Evolutionary conservation across 30 jellyfish, hydroid and myxozoan species (phyloP).

Genomic region (Rhopilema esculentum): DNA sequence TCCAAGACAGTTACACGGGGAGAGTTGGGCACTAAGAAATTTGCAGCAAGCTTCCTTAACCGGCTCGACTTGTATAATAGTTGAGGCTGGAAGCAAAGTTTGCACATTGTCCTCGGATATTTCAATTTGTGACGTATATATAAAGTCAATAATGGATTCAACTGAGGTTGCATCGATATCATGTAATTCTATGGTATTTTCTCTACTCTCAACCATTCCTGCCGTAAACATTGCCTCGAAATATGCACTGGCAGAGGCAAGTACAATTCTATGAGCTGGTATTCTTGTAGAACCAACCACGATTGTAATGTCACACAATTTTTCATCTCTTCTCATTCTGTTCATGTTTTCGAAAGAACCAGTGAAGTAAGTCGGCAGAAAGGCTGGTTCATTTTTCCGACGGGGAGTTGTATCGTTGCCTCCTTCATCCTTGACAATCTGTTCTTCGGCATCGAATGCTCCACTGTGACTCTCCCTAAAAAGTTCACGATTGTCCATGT

Average conservation of each 20-base stretch:
- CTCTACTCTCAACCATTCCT: conserved; percentile 80
- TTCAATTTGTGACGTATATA: conserved; percentile 77
- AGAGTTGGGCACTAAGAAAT: conserved; percentile 75
- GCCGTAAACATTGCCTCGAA: conserved; percentile 94
- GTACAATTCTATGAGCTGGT: conserved; percentile 87
- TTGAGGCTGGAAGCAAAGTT: conserved; percentile 76
- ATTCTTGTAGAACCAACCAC: conserved; percentile 50
- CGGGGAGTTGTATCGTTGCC: background rate
- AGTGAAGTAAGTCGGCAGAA: conserved; percentile 31
- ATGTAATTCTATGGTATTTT: conserved; percentile 63
- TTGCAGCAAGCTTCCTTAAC: conserved; percentile 83
- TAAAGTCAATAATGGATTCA: conserved; percentile 67
- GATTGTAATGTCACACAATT: conserved; percentile 78
- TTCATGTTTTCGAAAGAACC: conserved; percentile 68
- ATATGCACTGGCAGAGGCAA: conserved; percentile 84
- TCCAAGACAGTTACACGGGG: conserved; percentile 87
- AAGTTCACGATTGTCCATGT: background rate
- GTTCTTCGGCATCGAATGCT: background rate
- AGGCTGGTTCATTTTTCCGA: background rate
- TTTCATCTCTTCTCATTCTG: conserved; percentile 51
- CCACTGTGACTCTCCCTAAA: background rate
- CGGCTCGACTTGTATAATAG: conserved; percentile 72
- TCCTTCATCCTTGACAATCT: background rate
- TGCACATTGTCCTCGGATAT: conserved; percentile 86
- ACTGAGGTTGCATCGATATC: conserved; percentile 81